A percentile compares a stretch with the other conserved stretches of the same genome.
Evolutionary conservation across 2,888 invertebrate species (phyloP).

Genomic region (Orthosia incerta): DNA sequence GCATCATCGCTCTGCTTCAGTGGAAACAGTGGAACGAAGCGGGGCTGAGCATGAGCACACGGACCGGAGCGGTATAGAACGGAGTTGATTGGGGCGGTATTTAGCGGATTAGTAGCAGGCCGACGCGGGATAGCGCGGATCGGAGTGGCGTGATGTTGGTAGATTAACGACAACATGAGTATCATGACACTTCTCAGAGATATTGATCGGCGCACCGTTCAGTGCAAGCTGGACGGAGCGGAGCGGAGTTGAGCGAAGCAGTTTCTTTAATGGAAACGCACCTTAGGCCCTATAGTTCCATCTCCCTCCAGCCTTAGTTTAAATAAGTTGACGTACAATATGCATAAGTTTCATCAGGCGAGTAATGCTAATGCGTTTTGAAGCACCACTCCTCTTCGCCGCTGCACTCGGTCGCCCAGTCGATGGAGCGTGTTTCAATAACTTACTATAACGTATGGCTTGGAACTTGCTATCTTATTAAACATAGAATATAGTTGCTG

Average conservation of each 20-base stretch:
- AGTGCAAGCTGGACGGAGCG: too few relatives aligned
- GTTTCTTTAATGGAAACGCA: background rate
- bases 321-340: slow-evolving; percentile 71
- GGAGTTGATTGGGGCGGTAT: too few relatives aligned
- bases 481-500: slow-evolving; percentile 15
- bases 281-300: slow-evolving; percentile 34
- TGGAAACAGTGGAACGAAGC: background rate
- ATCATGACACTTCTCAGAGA: background rate
- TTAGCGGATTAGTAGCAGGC: too few relatives aligned
- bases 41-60: too few relatives aligned
- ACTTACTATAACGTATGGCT: slow-evolving; percentile 62
- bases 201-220: background rate
- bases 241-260: too few relatives aligned
- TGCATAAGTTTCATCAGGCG: slow-evolving; percentile 77
- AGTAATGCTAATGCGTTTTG: slow-evolving; percentile 83
- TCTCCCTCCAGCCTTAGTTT: slow-evolving; percentile 68
- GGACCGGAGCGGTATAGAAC: too few relatives aligned
- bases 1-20: too few relatives aligned
- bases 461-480: slow-evolving; percentile 44
- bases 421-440: slow-evolving; percentile 77
- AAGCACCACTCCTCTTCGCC: slow-evolving; percentile 75
- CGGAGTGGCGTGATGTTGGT: too few relatives aligned
- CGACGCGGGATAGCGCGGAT: too few relatives aligned
- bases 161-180: too few relatives aligned
- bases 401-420: slow-evolving; percentile 74